phyloP scores from a whole-genome alignment of 53 echinoderm and acorn worm genomes.

The Henricia sp. region DNA sequence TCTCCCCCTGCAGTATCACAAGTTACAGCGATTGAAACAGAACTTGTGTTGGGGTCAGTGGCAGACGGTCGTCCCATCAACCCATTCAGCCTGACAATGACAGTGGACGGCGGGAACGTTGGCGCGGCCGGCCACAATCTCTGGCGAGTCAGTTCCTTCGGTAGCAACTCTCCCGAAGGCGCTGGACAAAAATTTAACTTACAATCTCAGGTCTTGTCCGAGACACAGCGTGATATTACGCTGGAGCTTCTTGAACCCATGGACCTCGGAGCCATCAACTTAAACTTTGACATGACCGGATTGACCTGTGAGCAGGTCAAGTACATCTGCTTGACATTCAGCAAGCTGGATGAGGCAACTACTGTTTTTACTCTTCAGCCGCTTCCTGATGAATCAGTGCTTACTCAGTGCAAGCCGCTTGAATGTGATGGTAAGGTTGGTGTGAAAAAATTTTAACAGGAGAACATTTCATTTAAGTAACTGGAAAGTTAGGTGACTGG shows the following conservation, averaged over 20 bases:
- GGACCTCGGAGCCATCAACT: slow-evolving; percentile 72
- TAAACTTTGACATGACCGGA: slow-evolving; percentile 85
- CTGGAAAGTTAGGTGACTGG: too few species aligned
- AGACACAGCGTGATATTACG: slow-evolving; percentile 25
- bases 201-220: slow-evolving; percentile 54
- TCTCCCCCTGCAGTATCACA: slow-evolving; percentile 48
- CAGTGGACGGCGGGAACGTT: slow-evolving; percentile 68
- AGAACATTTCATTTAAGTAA: background rate
- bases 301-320: slow-evolving; percentile 76
- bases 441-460: too few species aligned
- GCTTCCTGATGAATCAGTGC: slow-evolving; percentile 73
- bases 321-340: slow-evolving; percentile 79
- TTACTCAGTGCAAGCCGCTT: slow-evolving; percentile 71
- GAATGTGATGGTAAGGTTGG: slow-evolving; percentile 69
- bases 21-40: slow-evolving; percentile 42
- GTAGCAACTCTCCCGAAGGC: slow-evolving; percentile 67
- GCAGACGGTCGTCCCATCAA: slow-evolving; percentile 66
- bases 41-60: slow-evolving; percentile 55
- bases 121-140: slow-evolving; percentile 50
- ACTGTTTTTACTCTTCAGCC: slow-evolving; percentile 75
- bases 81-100: slow-evolving; percentile 79
- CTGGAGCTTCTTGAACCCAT: slow-evolving; percentile 67
- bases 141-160: slow-evolving; percentile 87
- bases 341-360: slow-evolving; percentile 60
- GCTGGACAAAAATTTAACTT: slow-evolving; percentile 54